Base-by-base conservation (phyloP, 2,797 vertebrate species). In the Philypnodon macrostomus region DNA sequence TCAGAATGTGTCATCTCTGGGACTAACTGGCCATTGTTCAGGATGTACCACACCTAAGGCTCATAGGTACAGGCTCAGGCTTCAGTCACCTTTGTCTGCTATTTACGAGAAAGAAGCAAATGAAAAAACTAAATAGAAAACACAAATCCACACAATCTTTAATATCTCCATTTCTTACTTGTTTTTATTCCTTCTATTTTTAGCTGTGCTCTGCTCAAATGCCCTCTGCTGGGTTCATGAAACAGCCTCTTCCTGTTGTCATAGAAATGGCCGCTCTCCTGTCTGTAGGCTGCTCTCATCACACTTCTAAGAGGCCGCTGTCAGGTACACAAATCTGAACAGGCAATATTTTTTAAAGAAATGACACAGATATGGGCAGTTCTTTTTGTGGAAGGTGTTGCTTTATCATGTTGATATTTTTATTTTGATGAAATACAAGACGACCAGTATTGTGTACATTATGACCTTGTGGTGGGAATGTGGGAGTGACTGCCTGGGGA, bases 191-290 rank as follows among this genome's bases (percentile, higher is more conserved):
- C 33, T 65, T 11, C 70, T 88, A 84, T 85, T 85, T 84, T 71
- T 73, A 73, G 77, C 59, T 16, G n/a, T n/a, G n/a, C n/a, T n/a
- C n/a, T n/a, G 47, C 53, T 69, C 49, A 58, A 16, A 42, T 45
- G 61, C 58, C 71, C 68, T 59, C 62, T 70, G 68, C 73, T 46
- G 73, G 71, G 47, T 63, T 77, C 60, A 58, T 77, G 72, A 60
- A 42, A 65, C 53, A 35, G 30, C 64, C 56, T 58, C 36, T 66
- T 71, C 44, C 51, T 56, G 85, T 89, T 85, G 85, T 83, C 83
- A 85, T 81, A 75, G 81, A 69, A 83, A 87, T 77, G 33, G 33
- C 38, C 49, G 38, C 52, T 30, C 32, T 18, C 53, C 62, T 11
- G 2, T 53, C 47, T 56, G 37, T 49, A 9, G 29, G 41, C 47